phyloP scores from a whole-genome alignment of 92 coral and sea anemone genomes.

The Scolanthus callimorphus region DNA sequence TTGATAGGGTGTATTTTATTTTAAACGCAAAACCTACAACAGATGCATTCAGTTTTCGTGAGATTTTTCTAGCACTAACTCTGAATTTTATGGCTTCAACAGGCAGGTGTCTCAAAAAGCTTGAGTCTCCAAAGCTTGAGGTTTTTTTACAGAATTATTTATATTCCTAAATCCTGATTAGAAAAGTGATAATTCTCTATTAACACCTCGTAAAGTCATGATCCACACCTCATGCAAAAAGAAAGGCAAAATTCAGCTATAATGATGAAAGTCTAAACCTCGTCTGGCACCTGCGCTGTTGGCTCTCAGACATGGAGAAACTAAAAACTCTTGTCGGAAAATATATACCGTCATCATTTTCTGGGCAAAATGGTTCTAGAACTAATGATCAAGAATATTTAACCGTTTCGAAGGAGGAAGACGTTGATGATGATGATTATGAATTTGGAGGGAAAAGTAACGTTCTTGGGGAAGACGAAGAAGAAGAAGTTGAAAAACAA shows the following conservation, averaged over 20 bases:
- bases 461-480: conserved; percentile 27
- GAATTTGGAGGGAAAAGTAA: conserved; percentile 31
- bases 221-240: not conserved
- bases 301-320: too few species aligned
- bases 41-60: too few species aligned
- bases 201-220: not conserved
- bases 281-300: too few species aligned
- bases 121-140: too few species aligned
- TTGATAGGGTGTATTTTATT: too few species aligned
- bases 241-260: not conserved
- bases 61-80: too few species aligned
- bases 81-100: too few species aligned
- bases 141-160: too few species aligned
- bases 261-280: not conserved
- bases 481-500: conserved; percentile 37
- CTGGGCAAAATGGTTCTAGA: not conserved
- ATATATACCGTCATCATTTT: not conserved
- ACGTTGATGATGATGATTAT: conserved; percentile 33
- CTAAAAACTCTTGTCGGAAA: not conserved
- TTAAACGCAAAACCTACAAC: too few species aligned
- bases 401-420: conserved; percentile 48
- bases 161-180: too few species aligned
- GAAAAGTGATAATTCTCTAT: too few species aligned
- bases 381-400: conserved; percentile 35
- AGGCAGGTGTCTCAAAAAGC: too few species aligned